Evolutionary conservation across 2,888 invertebrate species (phyloP).

Genomic region (Criorhina ranunculi): DNA sequence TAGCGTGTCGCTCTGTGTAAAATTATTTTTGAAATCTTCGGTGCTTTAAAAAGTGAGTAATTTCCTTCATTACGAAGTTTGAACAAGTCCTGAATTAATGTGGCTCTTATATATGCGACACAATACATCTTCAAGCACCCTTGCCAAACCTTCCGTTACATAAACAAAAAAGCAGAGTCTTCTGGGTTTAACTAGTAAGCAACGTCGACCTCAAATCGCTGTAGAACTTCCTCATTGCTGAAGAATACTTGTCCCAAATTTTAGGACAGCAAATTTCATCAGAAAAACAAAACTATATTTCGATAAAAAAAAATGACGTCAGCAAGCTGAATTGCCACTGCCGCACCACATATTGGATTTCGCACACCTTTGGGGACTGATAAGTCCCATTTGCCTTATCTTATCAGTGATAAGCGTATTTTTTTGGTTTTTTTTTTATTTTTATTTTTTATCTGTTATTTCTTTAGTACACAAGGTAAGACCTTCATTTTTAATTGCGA

Average conservation of each 20-base stretch:
- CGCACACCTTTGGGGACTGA: constrained; percentile 36
- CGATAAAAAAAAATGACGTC: constrained; percentile 24
- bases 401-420: constrained; percentile 20
- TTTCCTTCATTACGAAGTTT: too few species aligned
- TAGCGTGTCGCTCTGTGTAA: too few species aligned
- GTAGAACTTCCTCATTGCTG: too few species aligned
- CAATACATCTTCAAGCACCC: too few species aligned
- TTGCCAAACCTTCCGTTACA: too few species aligned
- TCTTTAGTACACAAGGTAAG: constrained; percentile 1
- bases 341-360: constrained; percentile 3
- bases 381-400: constrained; percentile 18
- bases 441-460: neutral
- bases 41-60: too few species aligned
- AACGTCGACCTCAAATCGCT: too few species aligned
- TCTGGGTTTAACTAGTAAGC: too few species aligned
- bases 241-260: neutral
- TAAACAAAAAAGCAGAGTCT: too few species aligned
- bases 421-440: neutral
- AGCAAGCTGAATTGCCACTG: neutral
- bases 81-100: too few species aligned
- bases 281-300: constrained; percentile 4
- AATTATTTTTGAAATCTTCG: too few species aligned
- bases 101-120: too few species aligned
- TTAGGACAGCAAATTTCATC: neutral
- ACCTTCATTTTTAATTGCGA: neutral